Percentiles rank a stretch among this genome's conserved stretches.
Conservation (phyloP, 2,888 invertebrate genomes). For the Tiliacea citrago region DNA sequence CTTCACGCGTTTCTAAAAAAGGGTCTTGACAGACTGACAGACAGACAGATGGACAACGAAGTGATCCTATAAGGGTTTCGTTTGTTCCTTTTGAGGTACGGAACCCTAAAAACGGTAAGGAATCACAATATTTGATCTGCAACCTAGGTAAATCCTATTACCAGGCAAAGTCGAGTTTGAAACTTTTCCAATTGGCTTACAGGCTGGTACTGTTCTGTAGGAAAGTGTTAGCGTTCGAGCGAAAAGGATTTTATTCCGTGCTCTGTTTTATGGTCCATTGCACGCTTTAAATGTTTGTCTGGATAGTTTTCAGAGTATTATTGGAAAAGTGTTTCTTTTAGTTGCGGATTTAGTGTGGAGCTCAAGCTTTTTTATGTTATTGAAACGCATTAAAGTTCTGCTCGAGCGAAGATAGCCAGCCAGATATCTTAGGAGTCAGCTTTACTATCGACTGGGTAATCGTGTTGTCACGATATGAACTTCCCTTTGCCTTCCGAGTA, state of each 20-base stretch:
- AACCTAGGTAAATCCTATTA: too few relatives aligned
- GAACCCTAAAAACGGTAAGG: conserved; percentile 61
- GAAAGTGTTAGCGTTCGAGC: too few relatives aligned
- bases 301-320: conserved; percentile 27
- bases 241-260: conserved; percentile 20
- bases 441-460: background rate
- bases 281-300: conserved; percentile 23
- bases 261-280: conserved; percentile 41
- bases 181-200: conserved; percentile 83
- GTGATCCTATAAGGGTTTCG: too few relatives aligned
- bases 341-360: background rate
- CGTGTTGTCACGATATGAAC: background rate
- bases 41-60: too few relatives aligned
- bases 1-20: too few relatives aligned
- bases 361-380: background rate
- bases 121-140: too few relatives aligned
- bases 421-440: background rate
- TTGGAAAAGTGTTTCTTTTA: conserved; percentile 17
- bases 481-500: background rate
- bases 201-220: conserved; percentile 49
- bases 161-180: conserved; percentile 70
- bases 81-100: too few relatives aligned
- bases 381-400: background rate
- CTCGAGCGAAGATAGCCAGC: background rate
- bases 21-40: too few relatives aligned